These are phyloP conservation scores for Cheilosia variabilis DNA, from an alignment of 2,888 invertebrate genomes.

Conservation along the genomic window DNA sequence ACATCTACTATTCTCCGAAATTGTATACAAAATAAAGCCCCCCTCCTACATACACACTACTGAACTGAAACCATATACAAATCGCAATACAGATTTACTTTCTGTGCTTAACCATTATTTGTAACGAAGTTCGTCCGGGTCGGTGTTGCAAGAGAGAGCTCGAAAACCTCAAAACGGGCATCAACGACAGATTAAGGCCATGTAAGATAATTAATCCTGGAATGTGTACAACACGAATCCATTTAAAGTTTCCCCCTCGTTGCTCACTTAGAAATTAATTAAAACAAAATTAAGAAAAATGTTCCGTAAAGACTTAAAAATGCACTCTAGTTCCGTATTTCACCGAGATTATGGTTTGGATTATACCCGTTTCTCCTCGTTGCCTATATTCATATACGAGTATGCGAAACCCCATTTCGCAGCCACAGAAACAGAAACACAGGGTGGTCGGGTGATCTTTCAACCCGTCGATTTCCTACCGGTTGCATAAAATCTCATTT, in stretches of 20 bases:
- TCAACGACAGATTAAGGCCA: constrained; percentile 51
- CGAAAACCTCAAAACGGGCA: constrained; percentile 56
- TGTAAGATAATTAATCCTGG: constrained; percentile 63
- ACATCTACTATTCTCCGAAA: no score
- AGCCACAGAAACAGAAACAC: constrained; percentile 7
- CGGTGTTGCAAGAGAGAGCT: no score
- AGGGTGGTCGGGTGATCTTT: constrained; percentile 41
- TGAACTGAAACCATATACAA: background rate
- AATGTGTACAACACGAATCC: constrained; percentile 34
- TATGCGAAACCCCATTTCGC: background rate
- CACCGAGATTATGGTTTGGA: constrained; percentile 55
- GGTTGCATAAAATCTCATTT: constrained; percentile 56
- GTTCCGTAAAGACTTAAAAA: constrained; percentile 64
- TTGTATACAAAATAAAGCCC: no score
- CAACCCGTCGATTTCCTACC: constrained; percentile 42
- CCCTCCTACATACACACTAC: background rate
- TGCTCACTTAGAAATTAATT: constrained; percentile 67
- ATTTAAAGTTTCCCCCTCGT: constrained; percentile 1
- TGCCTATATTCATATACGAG: constrained; percentile 6
- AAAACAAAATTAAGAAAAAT: constrained; percentile 69
- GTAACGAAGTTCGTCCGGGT: constrained; percentile 33
- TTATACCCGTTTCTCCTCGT: constrained; percentile 23
- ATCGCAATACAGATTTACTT: constrained; percentile 31
- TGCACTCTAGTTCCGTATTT: constrained; percentile 60
- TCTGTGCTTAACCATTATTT: constrained; percentile 20